phyloP scores from a whole-genome alignment of 2,797 vertebrate species.

The Avahi laniger region DNA sequence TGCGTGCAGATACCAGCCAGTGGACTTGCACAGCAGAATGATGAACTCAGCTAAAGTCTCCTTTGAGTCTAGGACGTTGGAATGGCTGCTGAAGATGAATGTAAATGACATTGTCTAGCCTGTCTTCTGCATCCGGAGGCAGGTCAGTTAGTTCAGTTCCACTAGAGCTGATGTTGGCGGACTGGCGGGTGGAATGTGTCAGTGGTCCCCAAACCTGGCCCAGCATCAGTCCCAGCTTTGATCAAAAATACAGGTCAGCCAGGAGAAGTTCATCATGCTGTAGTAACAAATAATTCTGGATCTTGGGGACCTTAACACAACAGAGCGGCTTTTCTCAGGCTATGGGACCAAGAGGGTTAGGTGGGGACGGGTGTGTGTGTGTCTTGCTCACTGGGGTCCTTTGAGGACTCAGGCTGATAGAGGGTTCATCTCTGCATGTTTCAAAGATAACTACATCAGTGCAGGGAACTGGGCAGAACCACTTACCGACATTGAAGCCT shows the following conservation, averaged over 20 bases:
- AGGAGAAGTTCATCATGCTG: background rate
- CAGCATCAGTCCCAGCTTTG: background rate
- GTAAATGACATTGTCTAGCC: background rate
- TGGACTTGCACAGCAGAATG: background rate
- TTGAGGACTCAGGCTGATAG: background rate
- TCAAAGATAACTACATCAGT: background rate
- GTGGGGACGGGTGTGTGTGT: background rate
- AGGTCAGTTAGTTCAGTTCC: background rate
- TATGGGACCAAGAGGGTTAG: no score
- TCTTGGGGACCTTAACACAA: background rate
- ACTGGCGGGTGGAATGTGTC: background rate
- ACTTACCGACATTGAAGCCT: background rate
- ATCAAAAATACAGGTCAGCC: background rate
- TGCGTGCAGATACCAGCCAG: background rate
- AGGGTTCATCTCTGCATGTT: background rate
- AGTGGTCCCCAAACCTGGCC: background rate
- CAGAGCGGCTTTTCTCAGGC: background rate
- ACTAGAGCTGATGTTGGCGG: background rate
- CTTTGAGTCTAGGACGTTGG: background rate
- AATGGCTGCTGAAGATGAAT: background rate
- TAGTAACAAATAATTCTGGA: background rate
- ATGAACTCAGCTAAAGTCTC: background rate
- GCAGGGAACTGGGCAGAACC: background rate
- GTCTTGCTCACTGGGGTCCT: background rate
- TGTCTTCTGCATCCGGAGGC: background rate